Percentiles rank a stretch among this genome's conserved stretches.
Conservation (phyloP, 2,797 vertebrate species). For the Eleutherodactylus coqui region DNA sequence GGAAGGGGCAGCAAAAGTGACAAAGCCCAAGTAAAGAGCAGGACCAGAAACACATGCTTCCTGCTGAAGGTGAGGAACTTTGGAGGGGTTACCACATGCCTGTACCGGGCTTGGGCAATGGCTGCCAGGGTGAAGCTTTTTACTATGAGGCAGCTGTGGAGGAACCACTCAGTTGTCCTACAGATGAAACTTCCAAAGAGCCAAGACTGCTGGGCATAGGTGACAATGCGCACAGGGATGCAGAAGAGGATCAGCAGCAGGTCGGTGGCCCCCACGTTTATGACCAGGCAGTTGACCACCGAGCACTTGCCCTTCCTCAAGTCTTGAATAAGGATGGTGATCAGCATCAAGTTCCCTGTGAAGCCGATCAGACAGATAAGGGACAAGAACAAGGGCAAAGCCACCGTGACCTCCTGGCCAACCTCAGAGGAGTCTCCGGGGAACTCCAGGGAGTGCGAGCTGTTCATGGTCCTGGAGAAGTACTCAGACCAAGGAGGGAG, state of each 20-base stretch:
- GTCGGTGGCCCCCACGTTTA: conserved; percentile 76
- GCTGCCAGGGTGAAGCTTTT: conserved; percentile 79
- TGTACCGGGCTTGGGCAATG: conserved; percentile 73
- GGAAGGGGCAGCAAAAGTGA: conserved; percentile 76
- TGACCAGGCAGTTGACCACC: conserved; percentile 75
- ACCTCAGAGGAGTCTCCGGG: conserved; percentile 73
- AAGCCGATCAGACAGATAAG: conserved; percentile 76
- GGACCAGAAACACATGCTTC: conserved; percentile 70
- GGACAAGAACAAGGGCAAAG: conserved; percentile 74
- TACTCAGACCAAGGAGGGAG: too few relatives aligned
- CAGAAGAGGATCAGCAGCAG: conserved; percentile 76
- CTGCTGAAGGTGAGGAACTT: conserved; percentile 60
- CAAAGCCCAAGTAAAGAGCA: conserved; percentile 70
- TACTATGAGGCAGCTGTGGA: conserved; percentile 77
- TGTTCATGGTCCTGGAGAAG: conserved; percentile 73
- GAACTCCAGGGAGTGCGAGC: conserved; percentile 70
- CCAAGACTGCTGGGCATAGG: conserved; percentile 79
- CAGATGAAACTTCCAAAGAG: conserved; percentile 76
- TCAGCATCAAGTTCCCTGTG: conserved; percentile 76
- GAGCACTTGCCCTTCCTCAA: conserved; percentile 72
- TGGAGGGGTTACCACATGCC: conserved; percentile 62
- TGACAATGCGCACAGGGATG: conserved; percentile 75
- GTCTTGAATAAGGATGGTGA: conserved; percentile 73
- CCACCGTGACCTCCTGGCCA: conserved; percentile 71
- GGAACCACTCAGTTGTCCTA: conserved; percentile 81